Evolutionary conservation across 1,140 invertebrate genomes (phyloP).

Genomic region (Sesamia nonagrioides): DNA sequence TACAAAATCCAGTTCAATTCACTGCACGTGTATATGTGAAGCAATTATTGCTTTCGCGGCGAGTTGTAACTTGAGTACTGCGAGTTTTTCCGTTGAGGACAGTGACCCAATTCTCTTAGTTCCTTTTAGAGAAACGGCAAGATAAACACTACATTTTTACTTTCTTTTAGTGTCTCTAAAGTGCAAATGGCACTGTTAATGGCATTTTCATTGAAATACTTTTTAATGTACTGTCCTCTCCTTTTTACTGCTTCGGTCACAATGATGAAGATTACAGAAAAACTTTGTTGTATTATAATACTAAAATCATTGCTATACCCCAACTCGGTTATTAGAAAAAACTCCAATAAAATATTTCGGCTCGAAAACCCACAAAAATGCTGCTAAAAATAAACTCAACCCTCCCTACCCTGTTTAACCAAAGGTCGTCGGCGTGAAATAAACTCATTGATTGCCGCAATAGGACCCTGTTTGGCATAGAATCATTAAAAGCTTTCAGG

Average conservation of each 20-base stretch:
- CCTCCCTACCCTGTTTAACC: not conserved
- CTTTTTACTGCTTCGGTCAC: not conserved
- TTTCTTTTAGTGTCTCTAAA: conserved; percentile 30
- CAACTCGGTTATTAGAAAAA: too few species aligned
- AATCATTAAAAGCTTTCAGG: conserved; percentile 47
- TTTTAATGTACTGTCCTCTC: not conserved
- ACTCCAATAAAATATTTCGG: not conserved
- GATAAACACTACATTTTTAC: conserved; percentile 43
- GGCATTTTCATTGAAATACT: conserved; percentile 19
- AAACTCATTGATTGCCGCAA: conserved; percentile 37
- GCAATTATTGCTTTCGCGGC: conserved; percentile 26
- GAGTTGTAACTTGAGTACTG: conserved; percentile 37
- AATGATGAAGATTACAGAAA: not conserved
- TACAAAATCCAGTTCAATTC: not conserved
- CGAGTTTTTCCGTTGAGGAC: conserved; percentile 23
- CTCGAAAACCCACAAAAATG: not conserved
- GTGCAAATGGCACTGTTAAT: conserved; percentile 36
- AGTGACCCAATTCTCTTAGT: conserved; percentile 38
- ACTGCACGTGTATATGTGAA: conserved; percentile 3
- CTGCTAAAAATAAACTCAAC: conserved; percentile 1
- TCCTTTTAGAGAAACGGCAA: conserved; percentile 19
- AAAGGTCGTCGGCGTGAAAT: conserved; percentile 29
- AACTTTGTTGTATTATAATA: not conserved
- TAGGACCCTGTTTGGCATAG: conserved; percentile 34
- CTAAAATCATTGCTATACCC: not conserved